Evolutionary conservation across 64 coral and sea anemone genomes (phyloP), one percentile per base, ranked within the genome.

Genomic region (Stichodactyla mertensii): DNA sequence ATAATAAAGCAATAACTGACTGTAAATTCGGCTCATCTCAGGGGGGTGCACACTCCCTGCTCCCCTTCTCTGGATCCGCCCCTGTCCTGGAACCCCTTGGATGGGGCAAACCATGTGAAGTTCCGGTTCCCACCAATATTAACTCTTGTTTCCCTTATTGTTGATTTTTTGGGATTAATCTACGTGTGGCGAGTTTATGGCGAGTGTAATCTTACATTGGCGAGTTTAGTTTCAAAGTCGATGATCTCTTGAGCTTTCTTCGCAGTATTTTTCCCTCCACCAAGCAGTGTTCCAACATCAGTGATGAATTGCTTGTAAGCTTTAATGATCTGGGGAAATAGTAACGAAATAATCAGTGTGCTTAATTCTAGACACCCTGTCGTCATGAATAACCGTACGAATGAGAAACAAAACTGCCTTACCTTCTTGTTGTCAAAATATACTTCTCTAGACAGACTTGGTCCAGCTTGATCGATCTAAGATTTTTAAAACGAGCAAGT

Each of bases 381-480:
- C 23, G 9, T 22, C 4, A n/a, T 22, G 19, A 23, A 71, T 8
- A 71, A 71, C 19, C n/a, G 19, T 16, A 69, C 18, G 4, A 74
- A 27, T 12, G 69, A 74, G 69, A 27, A 74, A 13, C 24, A 23
- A 66, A n/a, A n/a, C 62, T 1, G 24, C 8, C 69, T 61, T 88
- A 99, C 97, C 90, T 99, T 95, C 54, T 87, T 88, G 67, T 81
- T 89, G 61, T 99, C 90, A 64, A 95, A 94, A 57, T 99, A 99
- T 15, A 99, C 97, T 71, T 99, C 97, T 80, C 97, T 87, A 18
- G 97, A 99, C 14, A 99, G 88, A 88, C 97, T 99, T 20, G 97
- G 97, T 52, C 97, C 97, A 36, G 97, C 91, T 85, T 99, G 96
- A 83, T 99, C 96, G 55, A 99, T 87, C 96, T 99, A 86, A 45